Evolutionary conservation across 2,113 vertebrate species (phyloP).

Genomic region (Sebastes fasciatus): DNA sequence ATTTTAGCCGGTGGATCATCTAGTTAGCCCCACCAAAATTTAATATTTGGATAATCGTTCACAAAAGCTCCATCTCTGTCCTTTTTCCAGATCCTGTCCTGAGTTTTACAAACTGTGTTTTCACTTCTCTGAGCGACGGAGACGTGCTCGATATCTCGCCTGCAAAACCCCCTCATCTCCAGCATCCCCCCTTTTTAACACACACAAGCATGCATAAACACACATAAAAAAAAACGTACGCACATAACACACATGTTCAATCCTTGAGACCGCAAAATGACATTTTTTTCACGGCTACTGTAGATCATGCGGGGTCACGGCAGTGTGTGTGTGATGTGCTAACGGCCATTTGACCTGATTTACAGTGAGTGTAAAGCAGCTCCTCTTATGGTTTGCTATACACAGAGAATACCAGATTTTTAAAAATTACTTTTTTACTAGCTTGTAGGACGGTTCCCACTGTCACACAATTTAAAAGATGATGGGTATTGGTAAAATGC

Average conservation of each 20-base stretch:
- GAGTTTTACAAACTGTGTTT: conserved; percentile 52
- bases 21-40: background rate
- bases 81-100: conserved; percentile 42
- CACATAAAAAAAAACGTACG: conserved; percentile 3
- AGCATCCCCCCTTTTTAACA: conserved; percentile 1
- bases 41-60: background rate
- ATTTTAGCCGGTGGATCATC: background rate
- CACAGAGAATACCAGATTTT: background rate
- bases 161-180: conserved; percentile 42
- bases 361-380: conserved; percentile 13
- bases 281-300: conserved; percentile 13
- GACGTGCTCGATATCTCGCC: conserved; percentile 38
- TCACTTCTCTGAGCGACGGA: conserved; percentile 29
- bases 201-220: background rate
- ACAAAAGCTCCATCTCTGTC: background rate
- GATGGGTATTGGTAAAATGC: background rate
- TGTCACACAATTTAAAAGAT: background rate
- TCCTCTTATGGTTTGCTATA: background rate
- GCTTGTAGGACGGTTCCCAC: background rate
- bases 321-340: conserved; percentile 18
- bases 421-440: background rate
- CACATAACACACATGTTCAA: conserved; percentile 5
- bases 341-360: conserved; percentile 49
- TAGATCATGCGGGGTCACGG: conserved; percentile 27
- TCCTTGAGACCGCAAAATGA: conserved; percentile 23